Evolutionary conservation across 2,113 vertebrate species (phyloP).

Genomic region (Corythoichthys intestinalis): DNA sequence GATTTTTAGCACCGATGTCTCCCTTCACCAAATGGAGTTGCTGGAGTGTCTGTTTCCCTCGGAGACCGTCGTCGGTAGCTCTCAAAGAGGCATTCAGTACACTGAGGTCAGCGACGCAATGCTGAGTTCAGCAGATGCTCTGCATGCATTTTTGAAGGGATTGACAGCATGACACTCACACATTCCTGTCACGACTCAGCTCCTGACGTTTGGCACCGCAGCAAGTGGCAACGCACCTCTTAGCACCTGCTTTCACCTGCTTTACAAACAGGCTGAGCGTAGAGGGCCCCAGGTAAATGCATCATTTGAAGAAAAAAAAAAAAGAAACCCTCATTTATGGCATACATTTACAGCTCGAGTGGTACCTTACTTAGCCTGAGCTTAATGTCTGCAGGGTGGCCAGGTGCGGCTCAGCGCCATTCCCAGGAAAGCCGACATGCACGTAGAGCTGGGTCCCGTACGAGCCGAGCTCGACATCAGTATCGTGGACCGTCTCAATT

Average conservation of each 20-base stretch:
- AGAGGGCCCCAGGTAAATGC: constrained; percentile 88
- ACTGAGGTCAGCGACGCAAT: constrained; percentile 80
- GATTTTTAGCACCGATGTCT: constrained; percentile 83
- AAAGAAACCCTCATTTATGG: neutral
- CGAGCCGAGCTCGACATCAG: constrained; percentile 92
- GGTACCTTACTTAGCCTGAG: neutral
- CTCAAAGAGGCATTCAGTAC: constrained; percentile 78
- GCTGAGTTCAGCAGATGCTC: constrained; percentile 14
- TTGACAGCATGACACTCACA: constrained; percentile 13
- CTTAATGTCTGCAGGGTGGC: constrained; percentile 72
- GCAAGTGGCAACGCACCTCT: constrained; percentile 60
- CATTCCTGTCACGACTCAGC: constrained; percentile 70
- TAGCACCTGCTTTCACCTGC: constrained; percentile 84
- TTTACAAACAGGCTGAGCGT: constrained; percentile 88
- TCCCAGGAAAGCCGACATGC: constrained; percentile 90
- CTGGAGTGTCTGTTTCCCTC: constrained; percentile 91
- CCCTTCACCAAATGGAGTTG: constrained; percentile 84
- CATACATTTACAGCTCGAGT: neutral
- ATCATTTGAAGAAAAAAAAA: constrained; percentile 1
- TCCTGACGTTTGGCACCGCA: constrained; percentile 83
- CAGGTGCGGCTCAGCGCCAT: constrained; percentile 89
- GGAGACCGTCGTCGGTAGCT: constrained; percentile 71
- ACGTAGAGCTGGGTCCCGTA: constrained; percentile 82
- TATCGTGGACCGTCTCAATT: constrained; percentile 96
- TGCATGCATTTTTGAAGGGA: constrained; percentile 2